Conservation (phyloP, 2,888 invertebrate genomes). For the Oeneis ivallda region DNA sequence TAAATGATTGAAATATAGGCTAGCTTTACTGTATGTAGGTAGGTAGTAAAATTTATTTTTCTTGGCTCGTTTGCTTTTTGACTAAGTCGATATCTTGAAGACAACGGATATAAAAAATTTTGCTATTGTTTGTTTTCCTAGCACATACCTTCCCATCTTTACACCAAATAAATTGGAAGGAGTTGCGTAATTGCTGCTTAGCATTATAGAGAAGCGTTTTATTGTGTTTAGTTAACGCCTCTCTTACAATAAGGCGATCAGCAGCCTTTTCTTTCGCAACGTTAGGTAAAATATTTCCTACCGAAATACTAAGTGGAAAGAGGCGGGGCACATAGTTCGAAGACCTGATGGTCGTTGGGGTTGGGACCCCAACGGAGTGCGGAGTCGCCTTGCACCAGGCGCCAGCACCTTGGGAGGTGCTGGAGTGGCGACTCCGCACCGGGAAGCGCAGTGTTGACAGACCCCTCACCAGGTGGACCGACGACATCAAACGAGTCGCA, state of each 20-base stretch:
- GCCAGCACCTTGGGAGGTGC: no score
- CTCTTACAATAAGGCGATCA: slow-evolving; percentile 32
- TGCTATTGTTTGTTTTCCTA: slow-evolving; percentile 33
- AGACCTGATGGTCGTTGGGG: no score
- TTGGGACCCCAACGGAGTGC: no score
- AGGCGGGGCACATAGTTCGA: no score
- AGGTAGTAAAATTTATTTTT: no score
- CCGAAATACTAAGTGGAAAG: slow-evolving; percentile 32
- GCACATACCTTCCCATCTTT: slow-evolving; percentile 37
- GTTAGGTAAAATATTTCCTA: slow-evolving; percentile 30
- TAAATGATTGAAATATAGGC: no score
- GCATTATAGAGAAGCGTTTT: slow-evolving; percentile 37
- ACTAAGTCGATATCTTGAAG: background rate
- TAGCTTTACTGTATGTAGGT: no score
- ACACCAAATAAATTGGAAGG: slow-evolving; percentile 38
- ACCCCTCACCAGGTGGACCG: no score
- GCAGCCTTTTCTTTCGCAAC: slow-evolving; percentile 30
- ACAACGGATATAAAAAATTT: slow-evolving; percentile 27
- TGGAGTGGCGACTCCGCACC: no score
- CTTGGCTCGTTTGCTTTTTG: background rate
- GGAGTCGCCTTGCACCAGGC: no score
- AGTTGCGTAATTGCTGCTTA: slow-evolving; percentile 30
- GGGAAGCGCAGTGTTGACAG: no score
- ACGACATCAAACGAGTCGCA: no score
- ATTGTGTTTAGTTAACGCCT: slow-evolving; percentile 37